These are phyloP conservation scores for Listrodromus nycthemerus DNA, from an alignment of 2,888 invertebrate genomes.

Conservation along the genomic window DNA sequence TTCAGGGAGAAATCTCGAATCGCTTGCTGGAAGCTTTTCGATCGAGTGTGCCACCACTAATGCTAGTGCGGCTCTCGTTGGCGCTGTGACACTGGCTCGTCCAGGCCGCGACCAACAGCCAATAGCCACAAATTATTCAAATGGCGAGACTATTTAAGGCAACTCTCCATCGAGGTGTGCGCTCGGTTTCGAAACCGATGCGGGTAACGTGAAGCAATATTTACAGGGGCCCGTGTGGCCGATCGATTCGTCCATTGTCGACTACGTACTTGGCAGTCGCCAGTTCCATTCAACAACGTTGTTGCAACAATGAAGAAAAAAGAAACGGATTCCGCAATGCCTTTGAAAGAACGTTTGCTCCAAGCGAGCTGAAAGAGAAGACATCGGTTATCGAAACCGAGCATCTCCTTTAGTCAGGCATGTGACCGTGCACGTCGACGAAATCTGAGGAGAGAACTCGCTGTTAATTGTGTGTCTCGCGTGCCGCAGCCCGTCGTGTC, in stretches of 20 bases:
- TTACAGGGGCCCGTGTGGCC: not conserved
- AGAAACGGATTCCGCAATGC: not conserved
- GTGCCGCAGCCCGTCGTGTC: constrained; percentile 12
- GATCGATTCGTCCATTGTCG: not conserved
- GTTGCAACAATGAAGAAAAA: not conserved
- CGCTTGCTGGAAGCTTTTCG: constrained; percentile 30
- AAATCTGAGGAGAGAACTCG: constrained; percentile 14
- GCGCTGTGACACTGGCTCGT: constrained; percentile 5
- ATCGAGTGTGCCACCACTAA: not conserved
- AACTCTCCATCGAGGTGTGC: constrained; percentile 10
- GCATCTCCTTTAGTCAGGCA: constrained; percentile 31
- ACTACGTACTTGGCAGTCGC: constrained; percentile 59
- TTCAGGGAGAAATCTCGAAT: constrained; percentile 45
- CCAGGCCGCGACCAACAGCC: constrained; percentile 8
- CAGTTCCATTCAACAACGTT: not conserved
- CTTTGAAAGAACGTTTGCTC: constrained; percentile 38
- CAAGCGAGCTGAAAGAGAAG: not conserved
- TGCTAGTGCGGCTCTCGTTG: not conserved
- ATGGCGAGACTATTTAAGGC: constrained; percentile 45
- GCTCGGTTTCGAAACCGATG: constrained; percentile 29
- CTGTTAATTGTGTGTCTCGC: constrained; percentile 52
- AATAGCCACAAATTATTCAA: constrained; percentile 62
- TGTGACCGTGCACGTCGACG: constrained; percentile 8
- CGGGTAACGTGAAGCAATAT: constrained; percentile 37
- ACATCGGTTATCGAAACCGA: constrained; percentile 33